phyloP scores from a whole-genome alignment of 2,113 vertebrate genomes.

The Xenopus tropicalis region DNA sequence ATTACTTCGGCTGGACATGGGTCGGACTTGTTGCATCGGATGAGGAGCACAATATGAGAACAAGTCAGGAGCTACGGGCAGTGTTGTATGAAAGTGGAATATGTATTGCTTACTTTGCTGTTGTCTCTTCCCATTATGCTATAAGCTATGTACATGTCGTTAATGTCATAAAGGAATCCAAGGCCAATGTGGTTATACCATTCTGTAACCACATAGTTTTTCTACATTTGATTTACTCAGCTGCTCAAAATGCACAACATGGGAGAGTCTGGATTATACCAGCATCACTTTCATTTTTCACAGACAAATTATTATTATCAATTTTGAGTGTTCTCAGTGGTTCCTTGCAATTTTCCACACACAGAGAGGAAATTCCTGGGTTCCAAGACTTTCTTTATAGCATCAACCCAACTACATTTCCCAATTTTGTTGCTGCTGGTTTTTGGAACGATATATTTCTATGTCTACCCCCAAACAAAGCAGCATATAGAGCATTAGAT shows the following conservation, averaged over 20 bases:
- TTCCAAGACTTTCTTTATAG: slow-evolving; percentile 7
- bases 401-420: not conserved
- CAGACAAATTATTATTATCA: not conserved
- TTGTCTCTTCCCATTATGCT: not conserved
- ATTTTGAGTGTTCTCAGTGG: slow-evolving; percentile 9
- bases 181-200: slow-evolving; percentile 12
- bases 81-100: slow-evolving; percentile 12
- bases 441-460: not conserved
- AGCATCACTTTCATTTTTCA: not conserved
- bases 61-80: not conserved
- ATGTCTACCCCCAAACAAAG: slow-evolving; percentile 9
- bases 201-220: not conserved
- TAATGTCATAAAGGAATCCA: not conserved
- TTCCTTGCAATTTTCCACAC: slow-evolving; percentile 15
- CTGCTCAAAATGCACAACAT: not conserved
- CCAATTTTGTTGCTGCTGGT: not conserved
- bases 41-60: slow-evolving; percentile 9
- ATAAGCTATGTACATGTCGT: not conserved
- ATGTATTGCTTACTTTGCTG: slow-evolving; percentile 18
- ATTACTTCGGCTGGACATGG: slow-evolving; percentile 31
- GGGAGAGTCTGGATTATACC: slow-evolving; percentile 27
- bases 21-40: slow-evolving; percentile 23
- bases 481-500: no score
- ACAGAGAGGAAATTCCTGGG: slow-evolving; percentile 25
- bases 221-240: not conserved